phyloP scores from a whole-genome alignment of 2,888 invertebrate genomes.

The Syrphus vitripennis region DNA sequence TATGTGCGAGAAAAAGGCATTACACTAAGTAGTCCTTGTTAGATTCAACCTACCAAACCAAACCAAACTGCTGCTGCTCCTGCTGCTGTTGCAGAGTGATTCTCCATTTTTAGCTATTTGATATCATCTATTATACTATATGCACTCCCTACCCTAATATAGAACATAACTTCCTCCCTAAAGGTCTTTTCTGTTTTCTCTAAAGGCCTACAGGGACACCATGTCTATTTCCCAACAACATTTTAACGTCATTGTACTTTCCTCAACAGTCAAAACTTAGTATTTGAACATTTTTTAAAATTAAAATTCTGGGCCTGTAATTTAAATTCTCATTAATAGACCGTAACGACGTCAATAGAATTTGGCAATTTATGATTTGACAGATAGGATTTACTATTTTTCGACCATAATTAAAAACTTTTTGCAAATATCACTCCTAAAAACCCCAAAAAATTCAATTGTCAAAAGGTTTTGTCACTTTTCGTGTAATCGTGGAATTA shows the following conservation, averaged over 20 bases:
- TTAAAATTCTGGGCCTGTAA: neutral
- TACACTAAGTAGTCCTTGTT: constrained; percentile 47
- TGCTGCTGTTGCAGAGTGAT: constrained; percentile 9
- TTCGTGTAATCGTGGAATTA: too few species aligned
- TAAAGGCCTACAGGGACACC: neutral
- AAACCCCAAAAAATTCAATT: too few species aligned
- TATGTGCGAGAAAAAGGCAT: constrained; percentile 25
- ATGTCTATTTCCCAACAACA: neutral
- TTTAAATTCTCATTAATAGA: too few species aligned
- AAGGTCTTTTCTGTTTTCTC: neutral
- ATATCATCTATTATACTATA: constrained; percentile 11
- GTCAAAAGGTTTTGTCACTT: too few species aligned
- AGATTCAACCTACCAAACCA: neutral
- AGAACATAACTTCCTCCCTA: neutral
- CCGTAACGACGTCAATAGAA: too few species aligned
- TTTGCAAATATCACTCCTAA: too few species aligned
- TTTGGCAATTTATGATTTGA: too few species aligned
- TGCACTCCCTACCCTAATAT: neutral
- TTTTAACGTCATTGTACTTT: neutral
- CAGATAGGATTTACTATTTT: too few species aligned
- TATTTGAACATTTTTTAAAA: neutral
- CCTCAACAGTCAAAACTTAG: neutral
- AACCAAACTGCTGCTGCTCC: neutral
- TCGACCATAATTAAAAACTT: too few species aligned
- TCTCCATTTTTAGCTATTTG: constrained; percentile 50